These are phyloP conservation scores for Oryzias sinensis DNA, from an alignment of 2,797 vertebrate genomes.

Conservation along the genomic window DNA sequence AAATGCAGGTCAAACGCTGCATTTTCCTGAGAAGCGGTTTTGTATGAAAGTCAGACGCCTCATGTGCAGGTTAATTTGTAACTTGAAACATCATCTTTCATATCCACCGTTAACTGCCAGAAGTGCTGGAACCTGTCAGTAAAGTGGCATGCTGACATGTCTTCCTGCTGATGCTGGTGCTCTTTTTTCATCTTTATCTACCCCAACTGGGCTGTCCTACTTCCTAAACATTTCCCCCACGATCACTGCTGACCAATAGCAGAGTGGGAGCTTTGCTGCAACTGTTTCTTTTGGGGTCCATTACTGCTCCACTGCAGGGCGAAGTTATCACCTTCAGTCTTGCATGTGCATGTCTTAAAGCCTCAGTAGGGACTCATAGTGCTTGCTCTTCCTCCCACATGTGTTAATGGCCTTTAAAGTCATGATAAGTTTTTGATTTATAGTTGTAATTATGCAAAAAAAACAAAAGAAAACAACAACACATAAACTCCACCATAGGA, in stretches of 20 bases:
- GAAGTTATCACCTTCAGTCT: slow-evolving; percentile 31
- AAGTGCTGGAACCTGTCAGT: not conserved
- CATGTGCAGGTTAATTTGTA: slow-evolving; percentile 4
- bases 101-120: slow-evolving; percentile 1
- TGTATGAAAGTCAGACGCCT: slow-evolving; percentile 1
- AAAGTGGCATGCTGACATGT: not conserved
- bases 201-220: slow-evolving; percentile 50
- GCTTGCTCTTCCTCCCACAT: too few relatives aligned
- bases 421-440: too few relatives aligned
- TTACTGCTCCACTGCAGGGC: slow-evolving; percentile 31
- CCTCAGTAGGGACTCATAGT: slow-evolving; percentile 8
- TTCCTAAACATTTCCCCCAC: slow-evolving; percentile 32
- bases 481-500: too few relatives aligned
- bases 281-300: slow-evolving; percentile 28
- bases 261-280: slow-evolving; percentile 7
- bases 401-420: too few relatives aligned
- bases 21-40: not conserved
- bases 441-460: too few relatives aligned
- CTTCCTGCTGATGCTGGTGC: slow-evolving; percentile 29
- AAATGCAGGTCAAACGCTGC: not conserved
- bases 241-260: slow-evolving; percentile 9
- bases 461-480: too few relatives aligned
- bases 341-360: slow-evolving; percentile 30
- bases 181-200: slow-evolving; percentile 34
- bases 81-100: slow-evolving; percentile 5